Evolutionary conservation across 1,140 invertebrate species (phyloP).

Genomic region (Pomacea maculata): DNA sequence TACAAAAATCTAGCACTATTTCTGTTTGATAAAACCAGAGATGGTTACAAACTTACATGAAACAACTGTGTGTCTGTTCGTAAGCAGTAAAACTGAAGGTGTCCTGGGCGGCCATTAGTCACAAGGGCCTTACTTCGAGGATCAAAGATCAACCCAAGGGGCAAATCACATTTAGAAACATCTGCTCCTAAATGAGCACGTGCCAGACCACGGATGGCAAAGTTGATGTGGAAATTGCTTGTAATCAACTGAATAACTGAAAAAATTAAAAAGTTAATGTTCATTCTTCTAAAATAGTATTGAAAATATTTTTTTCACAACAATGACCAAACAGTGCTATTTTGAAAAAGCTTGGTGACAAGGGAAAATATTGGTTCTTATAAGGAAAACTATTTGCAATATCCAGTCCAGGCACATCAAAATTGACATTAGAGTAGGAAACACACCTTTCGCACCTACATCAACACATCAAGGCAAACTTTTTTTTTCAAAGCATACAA

Average conservation of each 20-base stretch:
- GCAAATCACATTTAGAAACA: conserved; percentile 63
- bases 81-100: conserved; percentile 83
- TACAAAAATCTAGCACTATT: neutral
- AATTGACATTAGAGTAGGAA: too few relatives aligned
- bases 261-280: conserved; percentile 14
- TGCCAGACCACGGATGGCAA: conserved; percentile 75
- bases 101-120: conserved; percentile 80
- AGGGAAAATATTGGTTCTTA: neutral
- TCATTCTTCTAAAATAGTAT: neutral
- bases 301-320: conserved; percentile 8
- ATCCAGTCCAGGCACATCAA: neutral
- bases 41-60: conserved; percentile 72
- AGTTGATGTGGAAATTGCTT: conserved; percentile 69
- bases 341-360: neutral
- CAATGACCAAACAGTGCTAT: neutral
- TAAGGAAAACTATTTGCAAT: too few relatives aligned
- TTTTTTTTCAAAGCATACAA: too few relatives aligned
- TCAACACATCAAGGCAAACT: too few relatives aligned
- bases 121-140: conserved; percentile 75
- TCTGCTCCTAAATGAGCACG: conserved; percentile 45
- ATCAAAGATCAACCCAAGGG: conserved; percentile 76
- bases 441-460: too few relatives aligned
- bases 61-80: conserved; percentile 75
- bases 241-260: conserved; percentile 76
- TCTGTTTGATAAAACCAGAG: neutral